Evolutionary conservation across 1,140 invertebrate species (phyloP).

Genomic region (Leptoteleia sp.): DNA sequence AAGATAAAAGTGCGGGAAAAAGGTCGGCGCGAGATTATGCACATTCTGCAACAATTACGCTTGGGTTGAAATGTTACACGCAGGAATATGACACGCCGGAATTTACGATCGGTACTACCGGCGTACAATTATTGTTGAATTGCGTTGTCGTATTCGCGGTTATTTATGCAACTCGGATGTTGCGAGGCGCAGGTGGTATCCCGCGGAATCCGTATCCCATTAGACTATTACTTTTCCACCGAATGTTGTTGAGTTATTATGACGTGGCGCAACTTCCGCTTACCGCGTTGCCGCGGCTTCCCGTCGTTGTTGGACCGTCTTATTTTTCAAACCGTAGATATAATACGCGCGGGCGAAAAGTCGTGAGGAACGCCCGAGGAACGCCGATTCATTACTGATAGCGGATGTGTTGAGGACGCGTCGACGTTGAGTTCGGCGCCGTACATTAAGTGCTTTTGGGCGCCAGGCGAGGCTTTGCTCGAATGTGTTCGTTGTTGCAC

Average conservation of each 20-base stretch:
- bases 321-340: conserved; percentile 27
- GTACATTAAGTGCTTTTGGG: too few species aligned
- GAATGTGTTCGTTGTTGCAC: too few species aligned
- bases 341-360: too few species aligned
- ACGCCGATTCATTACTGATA: too few species aligned
- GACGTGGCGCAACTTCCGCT: conserved; percentile 55
- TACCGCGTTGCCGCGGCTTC: conserved; percentile 38
- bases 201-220: conserved; percentile 29
- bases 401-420: too few species aligned
- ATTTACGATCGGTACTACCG: conserved; percentile 43
- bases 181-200: conserved; percentile 41
- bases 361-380: too few species aligned
- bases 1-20: too few species aligned
- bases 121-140: conserved; percentile 52
- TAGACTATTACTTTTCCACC: conserved; percentile 48
- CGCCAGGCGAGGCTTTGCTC: too few species aligned
- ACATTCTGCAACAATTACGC: conserved; percentile 56
- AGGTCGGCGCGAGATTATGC: conserved; percentile 39
- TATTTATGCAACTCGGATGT: conserved; percentile 48
- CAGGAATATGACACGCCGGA: conserved; percentile 51
- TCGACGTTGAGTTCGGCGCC: too few species aligned
- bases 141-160: conserved; percentile 46
- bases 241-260: conserved; percentile 45
- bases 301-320: conserved; percentile 23
- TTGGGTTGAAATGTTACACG: conserved; percentile 28